Percentiles rank a stretch among this genome's conserved stretches.
These are phyloP conservation scores for Sceloporus tristichus DNA, from an alignment of 2,113 vertebrate genomes.

Conservation along the genomic window DNA sequence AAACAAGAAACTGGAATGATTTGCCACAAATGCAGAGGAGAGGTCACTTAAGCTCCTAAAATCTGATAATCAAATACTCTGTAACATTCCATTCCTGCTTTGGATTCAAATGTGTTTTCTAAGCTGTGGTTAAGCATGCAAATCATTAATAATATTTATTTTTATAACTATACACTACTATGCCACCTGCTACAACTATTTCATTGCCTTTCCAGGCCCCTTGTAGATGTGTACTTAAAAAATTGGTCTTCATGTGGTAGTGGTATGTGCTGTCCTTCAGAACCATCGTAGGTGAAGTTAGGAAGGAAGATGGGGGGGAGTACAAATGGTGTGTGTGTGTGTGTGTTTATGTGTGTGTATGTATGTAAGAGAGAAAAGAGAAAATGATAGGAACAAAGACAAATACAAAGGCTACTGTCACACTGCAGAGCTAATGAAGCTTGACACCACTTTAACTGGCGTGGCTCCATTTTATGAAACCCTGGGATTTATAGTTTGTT, in stretches of 20 bases:
- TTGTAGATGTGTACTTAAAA: not conserved
- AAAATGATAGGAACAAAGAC: too few relatives aligned
- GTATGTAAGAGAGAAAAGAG: too few relatives aligned
- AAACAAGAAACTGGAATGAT: not conserved
- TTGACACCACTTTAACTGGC: too few relatives aligned
- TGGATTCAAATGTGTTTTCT: not conserved
- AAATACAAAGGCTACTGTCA: too few relatives aligned
- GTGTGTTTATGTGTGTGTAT: too few relatives aligned
- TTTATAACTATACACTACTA: not conserved
- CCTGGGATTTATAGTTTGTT: too few relatives aligned
- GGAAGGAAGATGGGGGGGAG: too few relatives aligned
- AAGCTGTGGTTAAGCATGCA: not conserved
- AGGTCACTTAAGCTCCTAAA: constrained; percentile 3
- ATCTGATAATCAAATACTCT: not conserved
- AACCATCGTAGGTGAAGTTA: not conserved
- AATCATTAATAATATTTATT: not conserved
- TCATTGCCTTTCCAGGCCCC: not conserved
- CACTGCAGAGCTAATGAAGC: too few relatives aligned
- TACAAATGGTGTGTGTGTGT: too few relatives aligned
- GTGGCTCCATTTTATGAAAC: too few relatives aligned
- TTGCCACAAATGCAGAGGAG: not conserved
- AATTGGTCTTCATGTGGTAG: not conserved
- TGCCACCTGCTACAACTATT: not conserved
- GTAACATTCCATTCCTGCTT: not conserved
- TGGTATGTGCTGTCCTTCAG: not conserved